These are phyloP conservation scores for Liodrosophila aerea DNA, from an alignment of 2,888 invertebrate genomes.

Conservation along the genomic window DNA sequence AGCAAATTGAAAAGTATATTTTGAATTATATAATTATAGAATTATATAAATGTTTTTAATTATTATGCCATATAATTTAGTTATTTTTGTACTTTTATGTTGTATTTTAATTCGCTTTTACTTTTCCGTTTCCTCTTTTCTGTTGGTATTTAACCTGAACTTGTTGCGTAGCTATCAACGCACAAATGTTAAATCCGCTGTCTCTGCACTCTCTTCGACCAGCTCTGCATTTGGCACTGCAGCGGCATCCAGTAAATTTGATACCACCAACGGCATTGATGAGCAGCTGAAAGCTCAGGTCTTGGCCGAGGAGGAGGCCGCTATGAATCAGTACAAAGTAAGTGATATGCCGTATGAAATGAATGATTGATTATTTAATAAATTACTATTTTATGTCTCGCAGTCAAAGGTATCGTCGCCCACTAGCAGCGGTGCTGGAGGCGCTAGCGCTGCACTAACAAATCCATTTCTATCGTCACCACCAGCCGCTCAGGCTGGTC, in stretches of 20 bases:
- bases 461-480: slow-evolving; percentile 93
- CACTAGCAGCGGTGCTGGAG: slow-evolving; percentile 84
- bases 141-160: slow-evolving; percentile 29
- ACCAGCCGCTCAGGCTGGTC: slow-evolving; percentile 83
- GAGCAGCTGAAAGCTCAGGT: slow-evolving; percentile 93
- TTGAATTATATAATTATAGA: too few species aligned
- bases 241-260: slow-evolving; percentile 88
- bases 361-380: too few species aligned
- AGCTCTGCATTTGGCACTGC: slow-evolving; percentile 94
- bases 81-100: slow-evolving; percentile 14
- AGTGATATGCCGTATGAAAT: slow-evolving; percentile 28
- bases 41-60: neutral
- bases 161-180: slow-evolving; percentile 87
- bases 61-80: neutral
- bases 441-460: slow-evolving; percentile 85
- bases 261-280: slow-evolving; percentile 90
- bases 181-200: slow-evolving; percentile 94
- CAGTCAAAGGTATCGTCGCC: slow-evolving; percentile 92
- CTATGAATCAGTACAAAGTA: slow-evolving; percentile 97
- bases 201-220: slow-evolving; percentile 93
- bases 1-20: too few species aligned
- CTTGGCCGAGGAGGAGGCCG: slow-evolving; percentile 97
- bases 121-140: slow-evolving; percentile 36
- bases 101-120: slow-evolving; percentile 22
- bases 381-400: slow-evolving; percentile 17